Conservation (phyloP, 2,113 vertebrate species). For the Chaetodon trifascialis region DNA sequence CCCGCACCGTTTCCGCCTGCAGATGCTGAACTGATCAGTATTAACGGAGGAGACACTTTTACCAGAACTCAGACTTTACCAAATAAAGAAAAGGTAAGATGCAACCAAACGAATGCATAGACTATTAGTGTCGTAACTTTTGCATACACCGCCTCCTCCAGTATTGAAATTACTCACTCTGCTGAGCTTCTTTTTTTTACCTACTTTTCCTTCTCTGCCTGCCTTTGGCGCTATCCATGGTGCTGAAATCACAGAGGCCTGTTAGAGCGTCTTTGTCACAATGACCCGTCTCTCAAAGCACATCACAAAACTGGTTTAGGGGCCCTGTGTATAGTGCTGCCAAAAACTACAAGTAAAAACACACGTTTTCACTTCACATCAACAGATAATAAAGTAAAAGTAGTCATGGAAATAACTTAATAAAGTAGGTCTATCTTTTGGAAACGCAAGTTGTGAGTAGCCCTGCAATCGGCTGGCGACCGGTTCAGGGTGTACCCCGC, state of each 20-base stretch:
- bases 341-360: not conserved
- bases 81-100: not conserved
- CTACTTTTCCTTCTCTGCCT: not conserved
- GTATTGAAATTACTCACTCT: no score
- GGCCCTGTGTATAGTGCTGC: not conserved
- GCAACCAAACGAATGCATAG: not conserved
- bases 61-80: constrained; percentile 16
- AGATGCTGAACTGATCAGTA: not conserved
- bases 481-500: no score
- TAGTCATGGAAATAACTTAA: not conserved
- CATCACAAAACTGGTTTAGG: not conserved
- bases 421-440: not conserved
- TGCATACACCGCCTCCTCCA: not conserved
- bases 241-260: constrained; percentile 42
- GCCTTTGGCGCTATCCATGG: constrained; percentile 64
- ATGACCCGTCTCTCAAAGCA: not conserved
- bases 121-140: not conserved
- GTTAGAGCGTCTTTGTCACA: not conserved
- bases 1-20: constrained; percentile 14
- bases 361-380: not conserved
- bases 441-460: not conserved
- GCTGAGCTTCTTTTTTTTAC: not conserved
- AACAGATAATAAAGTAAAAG: not conserved
- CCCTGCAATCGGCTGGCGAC: no score
- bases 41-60: constrained; percentile 8